A percentile compares a stretch with the other conserved stretches of the same genome.
Conservation (phyloP, 2,888 invertebrate species). For the Pemphredon lugubris region DNA sequence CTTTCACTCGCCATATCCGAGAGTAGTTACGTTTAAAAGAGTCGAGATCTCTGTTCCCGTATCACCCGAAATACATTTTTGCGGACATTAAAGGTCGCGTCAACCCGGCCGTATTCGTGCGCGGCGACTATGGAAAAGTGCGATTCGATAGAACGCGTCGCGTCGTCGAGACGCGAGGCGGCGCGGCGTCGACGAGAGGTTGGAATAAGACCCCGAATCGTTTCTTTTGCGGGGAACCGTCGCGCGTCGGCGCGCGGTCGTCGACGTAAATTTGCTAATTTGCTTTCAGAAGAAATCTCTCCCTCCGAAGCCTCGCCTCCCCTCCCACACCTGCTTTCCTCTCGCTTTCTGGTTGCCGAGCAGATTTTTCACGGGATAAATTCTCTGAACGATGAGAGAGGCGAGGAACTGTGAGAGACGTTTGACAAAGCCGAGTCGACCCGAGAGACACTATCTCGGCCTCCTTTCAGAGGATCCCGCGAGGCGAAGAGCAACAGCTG, state of each 20-base stretch:
- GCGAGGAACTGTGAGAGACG: constrained; percentile 11
- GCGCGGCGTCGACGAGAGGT: not conserved
- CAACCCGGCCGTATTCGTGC: not conserved
- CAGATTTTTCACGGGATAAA: constrained; percentile 55
- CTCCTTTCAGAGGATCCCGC: constrained; percentile 35
- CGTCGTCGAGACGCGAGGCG: constrained; percentile 1
- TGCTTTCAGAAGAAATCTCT: constrained; percentile 56
- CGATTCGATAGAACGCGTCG: constrained; percentile 27
- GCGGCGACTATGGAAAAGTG: constrained; percentile 15
- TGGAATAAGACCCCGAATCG: constrained; percentile 5
- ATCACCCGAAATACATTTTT: too few relatives aligned
- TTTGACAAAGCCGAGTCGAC: constrained; percentile 34
- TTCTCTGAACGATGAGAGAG: constrained; percentile 6
- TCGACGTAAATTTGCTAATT: constrained; percentile 61
- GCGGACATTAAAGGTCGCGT: constrained; percentile 37
- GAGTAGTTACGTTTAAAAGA: too few relatives aligned
- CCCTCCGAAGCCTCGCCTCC: too few relatives aligned
- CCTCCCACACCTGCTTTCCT: too few relatives aligned
- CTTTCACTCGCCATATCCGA: too few relatives aligned
- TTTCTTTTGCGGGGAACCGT: constrained; percentile 36
- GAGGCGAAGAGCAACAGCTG: constrained; percentile 34
- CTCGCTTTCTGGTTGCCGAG: too few relatives aligned
- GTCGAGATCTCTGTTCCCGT: too few relatives aligned
- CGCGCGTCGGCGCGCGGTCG: constrained; percentile 32
- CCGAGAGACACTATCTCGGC: constrained; percentile 46